A percentile compares a stretch with the other conserved stretches of the same genome.
Evolutionary conservation across 1,140 invertebrate genomes (phyloP).

Genomic region (Apis cerana): DNA sequence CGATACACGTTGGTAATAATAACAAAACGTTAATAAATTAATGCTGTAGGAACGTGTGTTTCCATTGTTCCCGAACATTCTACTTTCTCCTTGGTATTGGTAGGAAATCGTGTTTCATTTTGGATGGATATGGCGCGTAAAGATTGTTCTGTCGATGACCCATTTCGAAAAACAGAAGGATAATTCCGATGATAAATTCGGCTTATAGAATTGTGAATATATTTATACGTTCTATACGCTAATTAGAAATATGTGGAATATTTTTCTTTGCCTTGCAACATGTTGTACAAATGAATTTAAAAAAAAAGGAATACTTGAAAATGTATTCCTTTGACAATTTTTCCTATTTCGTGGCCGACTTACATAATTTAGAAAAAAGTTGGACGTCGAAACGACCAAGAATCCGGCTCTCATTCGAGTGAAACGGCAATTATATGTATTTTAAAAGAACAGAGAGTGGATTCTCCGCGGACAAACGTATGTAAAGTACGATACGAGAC

Average conservation of each 20-base stretch:
- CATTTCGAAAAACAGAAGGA: background rate
- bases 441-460: background rate
- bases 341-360: constrained; percentile 31
- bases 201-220: background rate
- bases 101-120: background rate
- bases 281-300: too few relatives aligned
- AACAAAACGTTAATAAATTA: background rate
- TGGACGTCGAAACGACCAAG: constrained; percentile 27
- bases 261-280: too few relatives aligned
- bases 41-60: background rate
- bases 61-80: background rate
- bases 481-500: background rate
- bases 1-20: background rate
- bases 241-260: background rate
- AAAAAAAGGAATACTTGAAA: too few relatives aligned
- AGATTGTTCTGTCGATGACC: too few relatives aligned
- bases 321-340: too few relatives aligned
- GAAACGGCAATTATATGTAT: constrained; percentile 8
- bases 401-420: constrained; percentile 2
- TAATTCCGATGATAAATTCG: background rate
- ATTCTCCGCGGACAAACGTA: background rate
- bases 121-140: background rate
- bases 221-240: background rate
- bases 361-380: constrained; percentile 32
- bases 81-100: background rate